These are phyloP conservation scores for Phalacrocorax pelagicus DNA, from an alignment of 2,113 vertebrate genomes.

Conservation along the genomic window DNA sequence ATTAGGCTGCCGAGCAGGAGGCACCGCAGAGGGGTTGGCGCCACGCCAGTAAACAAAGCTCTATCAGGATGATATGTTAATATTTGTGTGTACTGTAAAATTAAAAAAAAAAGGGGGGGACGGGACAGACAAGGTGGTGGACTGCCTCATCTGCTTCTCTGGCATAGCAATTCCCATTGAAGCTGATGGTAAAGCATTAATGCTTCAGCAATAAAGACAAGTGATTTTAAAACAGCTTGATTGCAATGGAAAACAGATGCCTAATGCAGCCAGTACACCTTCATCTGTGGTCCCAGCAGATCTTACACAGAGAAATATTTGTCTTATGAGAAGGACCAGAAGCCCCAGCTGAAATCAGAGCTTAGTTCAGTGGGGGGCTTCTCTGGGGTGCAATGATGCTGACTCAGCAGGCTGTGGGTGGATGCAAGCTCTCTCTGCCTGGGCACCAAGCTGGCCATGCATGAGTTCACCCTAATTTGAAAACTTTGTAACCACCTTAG, in stretches of 20 bases:
- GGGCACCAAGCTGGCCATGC: neutral
- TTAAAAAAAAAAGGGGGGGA: neutral
- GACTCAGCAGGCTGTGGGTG: neutral
- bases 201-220: neutral
- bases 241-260: neutral
- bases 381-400: neutral
- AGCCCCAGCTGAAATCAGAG: neutral
- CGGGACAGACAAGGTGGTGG: neutral
- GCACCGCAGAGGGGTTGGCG: neutral
- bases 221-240: neutral
- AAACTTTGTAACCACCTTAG: neutral
- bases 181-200: neutral
- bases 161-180: neutral
- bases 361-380: neutral
- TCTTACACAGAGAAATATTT: neutral
- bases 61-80: conserved; percentile 39
- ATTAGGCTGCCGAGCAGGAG: conserved; percentile 33
- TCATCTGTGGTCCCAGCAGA: neutral
- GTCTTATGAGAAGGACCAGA: neutral
- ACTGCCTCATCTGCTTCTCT: conserved; percentile 31
- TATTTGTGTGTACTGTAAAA: conserved; percentile 46
- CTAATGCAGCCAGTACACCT: neutral
- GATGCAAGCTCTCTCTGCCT: neutral
- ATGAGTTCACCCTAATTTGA: fast-evolving
- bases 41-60: neutral